Conservation (phyloP, 2,113 vertebrate species). For the Oriolus oriolus region DNA sequence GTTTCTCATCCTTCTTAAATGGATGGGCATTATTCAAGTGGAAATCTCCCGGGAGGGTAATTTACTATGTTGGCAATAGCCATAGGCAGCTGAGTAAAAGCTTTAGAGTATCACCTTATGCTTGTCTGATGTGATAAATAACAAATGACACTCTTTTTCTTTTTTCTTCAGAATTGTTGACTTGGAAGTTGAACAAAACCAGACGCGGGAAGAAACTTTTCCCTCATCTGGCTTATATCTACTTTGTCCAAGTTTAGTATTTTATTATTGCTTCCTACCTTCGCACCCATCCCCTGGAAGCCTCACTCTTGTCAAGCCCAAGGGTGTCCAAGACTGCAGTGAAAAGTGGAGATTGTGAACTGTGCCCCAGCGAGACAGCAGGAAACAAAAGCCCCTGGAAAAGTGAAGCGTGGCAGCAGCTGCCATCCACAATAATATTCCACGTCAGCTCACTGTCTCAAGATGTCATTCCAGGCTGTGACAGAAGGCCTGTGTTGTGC, state of each 20-base stretch:
- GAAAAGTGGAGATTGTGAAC: neutral
- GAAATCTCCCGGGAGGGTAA: neutral
- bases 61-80: neutral
- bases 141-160: neutral
- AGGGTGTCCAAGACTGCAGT: neutral
- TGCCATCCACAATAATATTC: neutral
- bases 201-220: neutral
- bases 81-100: neutral
- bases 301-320: neutral
- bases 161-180: conserved; percentile 17
- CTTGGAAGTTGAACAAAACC: neutral
- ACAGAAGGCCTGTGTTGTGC: neutral
- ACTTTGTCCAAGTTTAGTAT: neutral
- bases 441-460: neutral
- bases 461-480: neutral
- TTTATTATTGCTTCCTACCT: neutral
- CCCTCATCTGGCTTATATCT: neutral
- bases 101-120: neutral
- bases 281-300: neutral
- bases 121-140: neutral
- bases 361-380: neutral
- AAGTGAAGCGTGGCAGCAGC: accelerated
- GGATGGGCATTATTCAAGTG: neutral
- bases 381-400: neutral
- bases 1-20: neutral